Conservation (phyloP, 2,888 invertebrate genomes). For the Heteromurus nitidus region DNA sequence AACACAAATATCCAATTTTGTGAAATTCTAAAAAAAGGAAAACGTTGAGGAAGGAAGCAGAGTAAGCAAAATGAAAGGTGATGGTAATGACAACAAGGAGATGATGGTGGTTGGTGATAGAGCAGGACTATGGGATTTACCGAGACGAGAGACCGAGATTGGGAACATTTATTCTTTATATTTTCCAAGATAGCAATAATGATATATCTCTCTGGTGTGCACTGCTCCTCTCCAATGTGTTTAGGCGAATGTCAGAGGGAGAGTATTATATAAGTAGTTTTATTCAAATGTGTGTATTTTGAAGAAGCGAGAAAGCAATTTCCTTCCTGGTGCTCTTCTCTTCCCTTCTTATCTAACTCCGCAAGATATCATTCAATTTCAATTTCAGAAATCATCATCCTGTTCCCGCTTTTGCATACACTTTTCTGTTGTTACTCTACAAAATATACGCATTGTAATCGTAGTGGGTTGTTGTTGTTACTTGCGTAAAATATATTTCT, state of each 20-base stretch:
- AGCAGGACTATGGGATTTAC: slow-evolving; percentile 24
- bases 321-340: slow-evolving; percentile 31
- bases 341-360: slow-evolving; percentile 4
- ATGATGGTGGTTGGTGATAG: slow-evolving; percentile 6
- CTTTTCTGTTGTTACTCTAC: not conserved
- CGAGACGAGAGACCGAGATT: too few relatives aligned
- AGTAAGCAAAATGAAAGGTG: not conserved
- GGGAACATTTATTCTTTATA: slow-evolving; percentile 41
- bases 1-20: not conserved
- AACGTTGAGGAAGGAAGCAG: not conserved
- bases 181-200: slow-evolving; percentile 45
- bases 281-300: slow-evolving; percentile 15
- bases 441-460: not conserved
- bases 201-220: slow-evolving; percentile 48
- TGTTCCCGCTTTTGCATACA: slow-evolving; percentile 27
- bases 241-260: too few relatives aligned
- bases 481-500: not conserved
- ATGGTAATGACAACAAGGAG: not conserved
- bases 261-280: too few relatives aligned
- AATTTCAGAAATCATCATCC: slow-evolving; percentile 59
- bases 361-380: slow-evolving; percentile 58
- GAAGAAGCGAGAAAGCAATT: slow-evolving; percentile 47
- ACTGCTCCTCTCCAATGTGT: slow-evolving; percentile 26
- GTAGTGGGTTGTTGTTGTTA: too few relatives aligned
- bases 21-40: not conserved